phyloP scores from a whole-genome alignment of 2,113 vertebrate genomes.

The Agapornis roseicollis region DNA sequence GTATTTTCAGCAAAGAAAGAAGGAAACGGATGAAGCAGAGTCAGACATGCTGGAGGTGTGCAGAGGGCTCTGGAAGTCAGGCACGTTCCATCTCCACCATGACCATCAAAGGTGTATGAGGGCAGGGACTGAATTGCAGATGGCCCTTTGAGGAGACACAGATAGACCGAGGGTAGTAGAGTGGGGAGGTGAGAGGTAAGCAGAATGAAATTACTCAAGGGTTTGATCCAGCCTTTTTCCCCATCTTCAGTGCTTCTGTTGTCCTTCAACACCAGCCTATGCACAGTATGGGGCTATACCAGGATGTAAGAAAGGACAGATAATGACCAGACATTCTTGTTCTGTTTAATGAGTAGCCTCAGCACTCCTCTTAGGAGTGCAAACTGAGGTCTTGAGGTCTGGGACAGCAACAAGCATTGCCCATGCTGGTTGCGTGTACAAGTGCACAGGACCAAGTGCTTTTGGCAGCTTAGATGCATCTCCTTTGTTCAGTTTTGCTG shows the following conservation, averaged over 20 bases:
- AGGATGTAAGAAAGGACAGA: neutral
- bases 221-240: neutral
- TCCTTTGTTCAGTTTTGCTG: neutral
- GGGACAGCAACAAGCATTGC: neutral
- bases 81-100: neutral
- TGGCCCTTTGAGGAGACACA: neutral
- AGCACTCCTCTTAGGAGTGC: neutral
- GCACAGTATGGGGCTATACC: neutral
- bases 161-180: neutral
- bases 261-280: neutral
- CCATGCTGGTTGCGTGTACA: neutral
- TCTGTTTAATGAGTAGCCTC: neutral
- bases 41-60: neutral
- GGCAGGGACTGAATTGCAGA: neutral
- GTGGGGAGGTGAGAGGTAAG: neutral
- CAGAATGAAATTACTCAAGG: neutral
- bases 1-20: neutral
- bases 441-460: fast-evolving
- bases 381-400: neutral
- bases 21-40: neutral
- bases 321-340: neutral
- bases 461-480: neutral
- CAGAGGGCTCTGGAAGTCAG: neutral
- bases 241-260: neutral
- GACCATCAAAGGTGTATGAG: fast-evolving